Conservation (phyloP, 2,888 invertebrate genomes). For the Teinopalpus imperialis region DNA sequence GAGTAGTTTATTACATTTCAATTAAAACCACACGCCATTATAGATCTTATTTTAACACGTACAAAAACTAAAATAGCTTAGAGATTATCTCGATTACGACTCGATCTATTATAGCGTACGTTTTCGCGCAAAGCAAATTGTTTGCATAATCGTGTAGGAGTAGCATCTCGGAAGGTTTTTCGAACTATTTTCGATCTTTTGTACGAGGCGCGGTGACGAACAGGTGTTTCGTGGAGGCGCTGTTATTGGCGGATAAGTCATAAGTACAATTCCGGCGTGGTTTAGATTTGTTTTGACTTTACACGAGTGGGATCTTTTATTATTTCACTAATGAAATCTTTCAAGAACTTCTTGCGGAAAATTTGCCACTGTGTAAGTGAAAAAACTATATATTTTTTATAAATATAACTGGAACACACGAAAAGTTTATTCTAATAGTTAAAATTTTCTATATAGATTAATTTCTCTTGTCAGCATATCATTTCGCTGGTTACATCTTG, state of each 20-base stretch:
- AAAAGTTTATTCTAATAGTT: too few species aligned
- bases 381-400: not conserved
- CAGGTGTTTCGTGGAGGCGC: conserved; percentile 37
- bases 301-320: too few species aligned
- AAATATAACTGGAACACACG: too few species aligned
- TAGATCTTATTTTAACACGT: conserved; percentile 17
- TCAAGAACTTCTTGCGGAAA: conserved; percentile 49
- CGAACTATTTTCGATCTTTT: conserved; percentile 44
- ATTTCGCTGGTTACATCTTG: conserved; percentile 51
- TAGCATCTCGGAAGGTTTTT: conserved; percentile 49
- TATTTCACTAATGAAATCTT: conserved; percentile 47
- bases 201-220: too few species aligned
- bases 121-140: conserved; percentile 42
- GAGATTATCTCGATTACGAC: not conserved
- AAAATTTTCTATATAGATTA: too few species aligned
- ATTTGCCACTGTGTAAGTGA: conserved; percentile 47
- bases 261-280: too few species aligned
- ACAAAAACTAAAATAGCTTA: conserved; percentile 15
- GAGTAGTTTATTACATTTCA: conserved; percentile 12
- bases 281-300: too few species aligned
- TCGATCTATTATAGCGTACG: conserved; percentile 23
- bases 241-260: conserved; percentile 41
- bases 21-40: conserved; percentile 12
- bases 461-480: conserved; percentile 27
- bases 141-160: conserved; percentile 44